Base-by-base conservation (phyloP, 2,797 vertebrate genomes). In the Champsocephalus gunnari region DNA sequence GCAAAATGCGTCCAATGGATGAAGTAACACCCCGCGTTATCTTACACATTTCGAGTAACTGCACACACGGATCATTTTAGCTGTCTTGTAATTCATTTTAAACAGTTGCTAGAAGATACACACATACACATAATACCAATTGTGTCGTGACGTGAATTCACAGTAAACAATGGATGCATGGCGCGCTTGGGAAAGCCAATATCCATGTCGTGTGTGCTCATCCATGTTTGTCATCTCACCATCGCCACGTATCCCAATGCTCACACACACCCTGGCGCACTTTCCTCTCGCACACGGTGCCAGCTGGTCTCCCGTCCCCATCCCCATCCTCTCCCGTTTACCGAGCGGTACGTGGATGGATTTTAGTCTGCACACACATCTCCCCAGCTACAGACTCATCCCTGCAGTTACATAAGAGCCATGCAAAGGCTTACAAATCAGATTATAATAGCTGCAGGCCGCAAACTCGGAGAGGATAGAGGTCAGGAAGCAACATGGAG, bases 361-460 rank as follows among this genome's bases (percentile, higher is more conserved):
- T 76, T 24, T 68, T 71, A 68, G 75, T 79, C 75, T 75, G 75
- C 72, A 62, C 74, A 77, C 78, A 79, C 78, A 73, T 81, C 71
- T 81, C 77, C 65, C 45, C 68, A 75, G 70, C 80, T 69, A 67
- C 81, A 76, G 80, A 84, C 78, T 90, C 91, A 81, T 88, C 87
- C 79, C 76, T 44, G 60, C 79, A 79, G 77, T 95, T 94, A 93
- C 90, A 76, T 93, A 95, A 94, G 82, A 90, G 82, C 85, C 83
- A 70, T 74, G 84, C 83, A 79, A 65, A 85, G 79, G 90, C 87
- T 92, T 93, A 90, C 88, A 83, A 89, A 91, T 90, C 91, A 93
- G 91, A 93, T 93, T 92, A 92, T 71, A 80, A 88, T 70, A 59
- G 59, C 88, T 71, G 82, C 47, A 12, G 72, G 81, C 85, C 79